These are phyloP conservation scores for Spongilla lacustris DNA, from an alignment of 37 sponge, comb jelly and placozoan species.

Conservation along the genomic window DNA sequence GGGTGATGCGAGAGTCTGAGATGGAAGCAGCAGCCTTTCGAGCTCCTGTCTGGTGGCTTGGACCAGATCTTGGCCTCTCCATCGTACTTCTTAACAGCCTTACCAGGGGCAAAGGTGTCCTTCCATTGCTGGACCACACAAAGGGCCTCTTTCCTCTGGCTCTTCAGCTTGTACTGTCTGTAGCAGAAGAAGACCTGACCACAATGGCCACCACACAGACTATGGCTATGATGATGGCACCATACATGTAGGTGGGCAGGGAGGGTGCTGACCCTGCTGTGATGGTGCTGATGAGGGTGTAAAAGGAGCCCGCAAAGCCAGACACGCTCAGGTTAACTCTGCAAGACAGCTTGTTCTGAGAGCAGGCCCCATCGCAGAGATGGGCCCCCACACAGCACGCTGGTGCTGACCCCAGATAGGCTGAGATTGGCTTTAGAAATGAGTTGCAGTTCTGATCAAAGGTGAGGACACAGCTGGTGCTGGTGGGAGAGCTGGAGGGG, in stretches of 20 bases:
- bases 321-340: conserved; percentile 53
- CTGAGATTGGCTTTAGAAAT: conserved; percentile 8
- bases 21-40: background rate
- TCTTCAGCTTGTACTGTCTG: conserved; percentile 53
- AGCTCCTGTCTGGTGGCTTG: conserved; percentile 54
- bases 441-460: conserved; percentile 71
- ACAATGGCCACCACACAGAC: conserved; percentile 55
- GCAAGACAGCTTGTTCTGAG: conserved; percentile 61
- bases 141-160: conserved; percentile 61
- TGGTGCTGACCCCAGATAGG: conserved; percentile 39
- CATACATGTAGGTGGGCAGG: background rate
- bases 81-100: conserved; percentile 63
- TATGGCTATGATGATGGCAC: conserved; percentile 54
- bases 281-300: background rate
- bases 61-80: conserved; percentile 64
- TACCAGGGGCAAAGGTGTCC: conserved; percentile 65
- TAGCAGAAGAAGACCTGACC: conserved; percentile 46
- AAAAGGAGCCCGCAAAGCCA: conserved; percentile 45
- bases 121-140: conserved; percentile 77
- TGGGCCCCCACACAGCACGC: conserved; percentile 69
- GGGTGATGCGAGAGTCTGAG: background rate
- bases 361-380: conserved; percentile 21
- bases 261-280: background rate
- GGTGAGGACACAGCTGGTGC: no score
- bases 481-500: conserved; percentile 3